These are phyloP conservation scores for Pempheris klunzingeri DNA, from an alignment of 2,797 vertebrate genomes.

Conservation along the genomic window DNA sequence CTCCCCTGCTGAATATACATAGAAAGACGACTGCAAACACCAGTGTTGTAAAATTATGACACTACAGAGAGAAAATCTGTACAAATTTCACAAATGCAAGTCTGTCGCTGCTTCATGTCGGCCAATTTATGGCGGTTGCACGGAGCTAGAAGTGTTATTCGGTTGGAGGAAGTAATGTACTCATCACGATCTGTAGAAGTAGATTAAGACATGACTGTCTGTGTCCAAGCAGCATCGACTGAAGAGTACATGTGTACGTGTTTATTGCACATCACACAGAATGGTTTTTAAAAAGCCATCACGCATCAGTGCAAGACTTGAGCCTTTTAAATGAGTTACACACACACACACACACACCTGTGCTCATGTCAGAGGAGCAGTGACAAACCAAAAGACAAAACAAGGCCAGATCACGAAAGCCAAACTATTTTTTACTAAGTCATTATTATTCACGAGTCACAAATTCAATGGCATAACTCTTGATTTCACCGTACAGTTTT, in stretches of 20 bases:
- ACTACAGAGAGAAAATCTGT: conserved; percentile 30
- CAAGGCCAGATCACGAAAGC: conserved; percentile 27
- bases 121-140: not conserved
- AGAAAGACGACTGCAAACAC: conserved; percentile 5
- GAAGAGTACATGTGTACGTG: conserved; percentile 29
- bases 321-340: conserved; percentile 38
- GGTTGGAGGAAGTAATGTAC: conserved; percentile 4
- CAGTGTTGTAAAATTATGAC: conserved; percentile 21
- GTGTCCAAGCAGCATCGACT: conserved; percentile 42
- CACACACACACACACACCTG: conserved; percentile 40
- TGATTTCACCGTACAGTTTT: not conserved
- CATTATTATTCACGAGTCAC: not conserved
- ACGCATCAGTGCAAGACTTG: conserved; percentile 37
- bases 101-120: conserved; percentile 7
- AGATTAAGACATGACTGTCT: conserved; percentile 26
- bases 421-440: not conserved
- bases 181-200: conserved; percentile 14
- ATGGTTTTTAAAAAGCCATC: conserved; percentile 26
- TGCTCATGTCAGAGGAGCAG: conserved; percentile 30
- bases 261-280: conserved; percentile 63
- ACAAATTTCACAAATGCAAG: conserved; percentile 28
- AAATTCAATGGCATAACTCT: conserved; percentile 5
- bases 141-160: conserved; percentile 13
- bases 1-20: conserved; percentile 17
- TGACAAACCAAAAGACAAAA: conserved; percentile 20